Evolutionary conservation across 2,888 invertebrate species (phyloP), one percentile per base, ranked within the genome.

Genomic region (Mechanitis messenoides): DNA sequence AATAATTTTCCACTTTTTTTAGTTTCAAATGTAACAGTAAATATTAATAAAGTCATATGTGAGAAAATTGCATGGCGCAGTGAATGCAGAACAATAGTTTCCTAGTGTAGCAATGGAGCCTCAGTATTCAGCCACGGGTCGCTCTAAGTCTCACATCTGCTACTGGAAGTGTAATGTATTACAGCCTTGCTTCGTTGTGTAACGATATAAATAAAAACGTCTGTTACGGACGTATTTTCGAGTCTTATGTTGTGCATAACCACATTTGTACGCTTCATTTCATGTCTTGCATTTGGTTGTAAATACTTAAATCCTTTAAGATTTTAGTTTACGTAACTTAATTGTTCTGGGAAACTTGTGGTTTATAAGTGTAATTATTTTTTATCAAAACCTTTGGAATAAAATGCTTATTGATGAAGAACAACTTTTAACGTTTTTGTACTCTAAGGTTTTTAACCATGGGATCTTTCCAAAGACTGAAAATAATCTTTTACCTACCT

Each of bases 151-250:
- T 50, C 50, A 50, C 7, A 50, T 50, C 28, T 50, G 50, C 31
- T 50, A 31, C 31, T 28, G 11, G 28, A 50, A 50, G 31, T 50
- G 28, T 9, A 50, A 50, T 50, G 6, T 5, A 50, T 50, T 28
- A 50, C 31, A 31, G 31, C 7, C 31, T 28, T 50, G 50, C 31
- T 31, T 31, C 50, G 50, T 31, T 31, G 50, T 28, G 31, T 50
- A 50, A 50, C 50, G 50, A 50, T 50, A 50, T 50, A 50, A 28
- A 28, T 50, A 50, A 50, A 50, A 31, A 50, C 50, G 31, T 50
- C 50, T 31, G 50, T 50, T 50, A 50, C 50, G 11, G 31, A 50
- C 50, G 50, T 50, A 50, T 50, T 31, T 50, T 50, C 50, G 31
- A 11, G 50, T 50, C 31, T 31, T 28, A 1, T 50, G 28, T 50